Base-by-base conservation (phyloP, 35 echinoderm and acorn worm species). In the Acanthaster planci region DNA sequence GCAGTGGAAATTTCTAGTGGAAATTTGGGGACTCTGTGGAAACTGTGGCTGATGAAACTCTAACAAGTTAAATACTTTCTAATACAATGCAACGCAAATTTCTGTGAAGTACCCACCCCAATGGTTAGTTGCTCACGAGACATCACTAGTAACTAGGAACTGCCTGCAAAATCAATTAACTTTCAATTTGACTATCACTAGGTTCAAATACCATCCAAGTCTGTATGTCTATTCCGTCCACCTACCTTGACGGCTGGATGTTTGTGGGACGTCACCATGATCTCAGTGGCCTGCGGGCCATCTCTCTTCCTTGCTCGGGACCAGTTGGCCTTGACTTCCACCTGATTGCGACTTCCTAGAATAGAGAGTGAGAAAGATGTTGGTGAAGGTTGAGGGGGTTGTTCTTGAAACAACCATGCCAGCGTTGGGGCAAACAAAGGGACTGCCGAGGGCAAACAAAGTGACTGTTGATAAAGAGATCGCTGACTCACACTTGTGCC, bases 251-350 rank as follows among this genome's bases (percentile, higher is more conserved):
- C 88, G 32, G 78, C 78, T 18, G 96, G 89, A 57, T 93, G 92
- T 30, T 67, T 91, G 39, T 88, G 91, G 47, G 92, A 52, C 16
- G 88, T 91, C 36, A 99, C 92, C 59, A 76, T 99, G 42, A 99
- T 99, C 15, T 99, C 87, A 34, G 96, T 97, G 4, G 91, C 95
- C 12, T 76, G 78, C 14, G 51, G 60, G 32, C 95, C 95, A 52
- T 97, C 95, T 51, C 80, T 93, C 86, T 97, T 97, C 5, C 91
- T 80, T 14, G 82, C 88, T 77, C 89, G 59, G 15, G 87, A 86
- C 88, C 87, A 97, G 39, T 90, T 93, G 16, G 95, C 95, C 80
- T 93, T 97, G 38, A 93, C 88, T 54, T 93, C 91, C 51, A 97
- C 88, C 85, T 97, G 87, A 42, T 84, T 85, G 30, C 89, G 82